Evolutionary conservation across 1,140 invertebrate genomes (phyloP), one percentile per base, ranked within the genome.

Genomic region (Leptopilina clavipes): DNA sequence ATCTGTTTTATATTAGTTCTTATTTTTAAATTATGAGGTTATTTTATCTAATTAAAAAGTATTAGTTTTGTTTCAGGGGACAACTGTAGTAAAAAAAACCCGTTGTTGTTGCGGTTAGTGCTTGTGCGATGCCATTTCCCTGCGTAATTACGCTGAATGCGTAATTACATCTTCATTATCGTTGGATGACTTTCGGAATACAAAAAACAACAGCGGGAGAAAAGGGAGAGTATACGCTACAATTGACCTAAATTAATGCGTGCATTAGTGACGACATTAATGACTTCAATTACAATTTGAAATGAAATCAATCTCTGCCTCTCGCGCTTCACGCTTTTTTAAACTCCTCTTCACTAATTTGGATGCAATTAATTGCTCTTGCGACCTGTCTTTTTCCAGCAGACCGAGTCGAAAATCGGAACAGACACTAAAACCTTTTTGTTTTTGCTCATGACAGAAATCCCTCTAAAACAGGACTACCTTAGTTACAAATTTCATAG

Each of bases 341-440:
- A 65, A 65, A 65, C 22, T 25, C 48, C 48, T 52, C 59, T 65
- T 31, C 59, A 31, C 25, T 65, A 65, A 65, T 65, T 65, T 31
- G 25, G 59, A 65, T n/a, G 59, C 59, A 65, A 65, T 65, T 65
- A 65, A n/a, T 22, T 65, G 59, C 59, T 65, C 59, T 65, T 65
- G 59, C 59, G 22, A 65, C 25, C 59, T n/a, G 59, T 65, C 59
- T 65, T 65, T 65, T 65, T n/a, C 59, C 25, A 22, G 12, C 14
- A 65, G 22, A 31, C 11, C 25, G 22, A 65, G 59, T 31, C 12
- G 22, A 65, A 65, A 65, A 65, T 65, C 59, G 25, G 25, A 25
- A 12, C 54, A 22, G 22, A 31, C 59, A 31, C 59, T 65, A 65
- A 65, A 65, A 31, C 18, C 19, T 65, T 65, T 65, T 31, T 52